A percentile compares a stretch with the other conserved stretches of the same genome.
Evolutionary conservation across 2,797 vertebrate genomes (phyloP).

Genomic region (Phoeniculus purpureus): DNA sequence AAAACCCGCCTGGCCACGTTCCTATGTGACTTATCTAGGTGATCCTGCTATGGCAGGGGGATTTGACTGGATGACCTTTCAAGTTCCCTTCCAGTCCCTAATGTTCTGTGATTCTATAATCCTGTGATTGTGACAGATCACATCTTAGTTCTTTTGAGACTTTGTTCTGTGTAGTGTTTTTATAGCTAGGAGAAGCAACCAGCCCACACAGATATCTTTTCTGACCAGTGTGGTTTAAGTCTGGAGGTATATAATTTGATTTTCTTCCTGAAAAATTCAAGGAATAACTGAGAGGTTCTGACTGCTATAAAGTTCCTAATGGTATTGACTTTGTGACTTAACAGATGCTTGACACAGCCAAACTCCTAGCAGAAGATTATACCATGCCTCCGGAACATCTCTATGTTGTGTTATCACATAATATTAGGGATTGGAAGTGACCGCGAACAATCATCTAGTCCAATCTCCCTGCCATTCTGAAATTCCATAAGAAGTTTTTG

Average conservation of each 20-base stretch:
- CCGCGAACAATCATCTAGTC: too few species aligned
- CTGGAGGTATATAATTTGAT: background rate
- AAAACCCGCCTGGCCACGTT: too few species aligned
- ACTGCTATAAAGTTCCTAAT: background rate
- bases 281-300: background rate
- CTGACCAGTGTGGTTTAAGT: background rate
- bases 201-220: background rate
- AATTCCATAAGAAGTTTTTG: background rate
- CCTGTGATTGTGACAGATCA: background rate
- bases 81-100: too few species aligned
- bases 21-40: too few species aligned
- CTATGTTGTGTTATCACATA: background rate
- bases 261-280: background rate
- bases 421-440: too few species aligned
- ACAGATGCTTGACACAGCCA: background rate
- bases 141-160: background rate
- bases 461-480: background rate
- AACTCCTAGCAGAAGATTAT: background rate
- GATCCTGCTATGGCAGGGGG: too few species aligned
- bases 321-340: background rate
- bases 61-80: too few species aligned
- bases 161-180: background rate
- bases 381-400: background rate
- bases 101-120: too few species aligned
- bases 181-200: background rate